Base-by-base conservation (phyloP, 1,140 invertebrate genomes). In the Eumaeus atala region DNA sequence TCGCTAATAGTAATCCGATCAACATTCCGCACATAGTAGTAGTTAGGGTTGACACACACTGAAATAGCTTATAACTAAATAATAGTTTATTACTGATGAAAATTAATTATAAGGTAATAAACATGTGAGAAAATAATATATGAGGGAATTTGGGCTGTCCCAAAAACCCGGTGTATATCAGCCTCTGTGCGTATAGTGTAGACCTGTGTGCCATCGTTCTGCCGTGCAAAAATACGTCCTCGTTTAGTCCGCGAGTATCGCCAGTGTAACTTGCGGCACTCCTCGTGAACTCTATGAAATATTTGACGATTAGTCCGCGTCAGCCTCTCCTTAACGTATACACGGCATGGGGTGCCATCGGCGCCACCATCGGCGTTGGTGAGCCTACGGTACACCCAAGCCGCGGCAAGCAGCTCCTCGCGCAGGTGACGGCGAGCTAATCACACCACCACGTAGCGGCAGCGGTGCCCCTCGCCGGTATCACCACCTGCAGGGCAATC, bases 311-410 rank as follows among this genome's bases (percentile, higher is more conserved):
- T 69, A 9, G 10, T 21, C 1, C 54, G 51, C 4, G 61, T 64
- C 1, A 66, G 52, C 12, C 66, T 52, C 34, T 67, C 65, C 21
- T 67, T 67, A 12, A 67, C 35, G n/a, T 62, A 67, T 4, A 67
- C 21, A 1, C 59, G 59, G 4, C 54, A 44, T 0, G 62, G 49
- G 3, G 54, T 14, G 3, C 21, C 57, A 1, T 36, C n/a, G 11
- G 53, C 10, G 0, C 17, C 51, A 21, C 56, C 3, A 17, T 60
- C 64, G 3, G 48, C 37, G 9, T 51, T 51, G 36, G 49, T 58
- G 8, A 61, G 9, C 4, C 21, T 51, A 1, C 67, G 61, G n/a
- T 61, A 55, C 33, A 58, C 51, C 0, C 64, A 53, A 28, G n/a
- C 10, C 11, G 4, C 67, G 57, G 10, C 58, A 51, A 10, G 44